These are phyloP conservation scores for Stomorhina lunata DNA, from an alignment of 2,888 invertebrate species.

Conservation along the genomic window DNA sequence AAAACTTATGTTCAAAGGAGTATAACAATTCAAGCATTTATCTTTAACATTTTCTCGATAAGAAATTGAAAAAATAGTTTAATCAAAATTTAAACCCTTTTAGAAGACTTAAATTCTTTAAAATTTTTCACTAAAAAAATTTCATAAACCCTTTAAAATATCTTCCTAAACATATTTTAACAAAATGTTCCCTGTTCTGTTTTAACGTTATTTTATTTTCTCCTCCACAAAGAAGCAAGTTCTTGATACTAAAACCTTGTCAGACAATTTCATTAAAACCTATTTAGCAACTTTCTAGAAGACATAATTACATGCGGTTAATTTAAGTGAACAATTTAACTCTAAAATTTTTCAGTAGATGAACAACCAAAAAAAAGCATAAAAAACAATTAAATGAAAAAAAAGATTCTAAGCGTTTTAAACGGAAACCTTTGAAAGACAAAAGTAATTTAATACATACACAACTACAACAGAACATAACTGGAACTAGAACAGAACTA, in stretches of 20 bases:
- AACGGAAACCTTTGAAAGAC: neutral
- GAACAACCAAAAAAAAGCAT: neutral
- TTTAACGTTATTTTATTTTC: neutral
- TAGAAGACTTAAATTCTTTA: neutral
- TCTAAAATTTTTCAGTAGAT: neutral
- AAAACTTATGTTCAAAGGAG: too few relatives aligned
- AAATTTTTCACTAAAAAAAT: neutral
- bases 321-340: conserved; percentile 36
- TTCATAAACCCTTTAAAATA: neutral
- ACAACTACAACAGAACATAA: too few relatives aligned
- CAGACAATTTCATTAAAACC: conserved; percentile 61
- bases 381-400: neutral
- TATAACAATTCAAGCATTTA: too few relatives aligned
- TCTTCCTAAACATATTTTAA: neutral
- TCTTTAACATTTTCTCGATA: too few relatives aligned
- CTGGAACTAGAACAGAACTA: too few relatives aligned
- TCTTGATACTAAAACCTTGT: conserved; percentile 43
- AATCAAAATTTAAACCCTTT: too few relatives aligned
- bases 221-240: neutral
- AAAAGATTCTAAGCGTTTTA: neutral
- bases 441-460: too few relatives aligned
- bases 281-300: conserved; percentile 58
- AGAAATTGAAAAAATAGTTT: too few relatives aligned
- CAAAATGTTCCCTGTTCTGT: neutral
- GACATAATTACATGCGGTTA: conserved; percentile 59